Evolutionary conservation across 2,797 vertebrate genomes (phyloP), one percentile per base, ranked within the genome.

Genomic region (Calcarius lapponicus): DNA sequence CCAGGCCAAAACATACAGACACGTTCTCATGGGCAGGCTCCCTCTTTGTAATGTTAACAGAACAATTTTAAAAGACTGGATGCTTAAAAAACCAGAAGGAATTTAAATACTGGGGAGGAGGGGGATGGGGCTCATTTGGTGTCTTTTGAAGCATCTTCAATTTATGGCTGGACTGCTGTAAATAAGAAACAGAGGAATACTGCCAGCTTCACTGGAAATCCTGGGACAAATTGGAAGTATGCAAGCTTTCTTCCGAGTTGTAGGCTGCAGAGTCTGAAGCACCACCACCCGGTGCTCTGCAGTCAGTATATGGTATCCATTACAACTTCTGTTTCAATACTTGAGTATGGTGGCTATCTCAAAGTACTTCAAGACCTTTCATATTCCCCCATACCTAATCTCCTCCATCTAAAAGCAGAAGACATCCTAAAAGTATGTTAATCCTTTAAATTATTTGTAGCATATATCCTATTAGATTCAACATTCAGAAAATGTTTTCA

Each of bases 1-100:
- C 93, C 96, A 95, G 94, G 95, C 65, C 92, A 96, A 97, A 96
- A 96, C 86, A 97, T 36, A 97, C 95, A 94, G 75, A 96, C 78
- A 85, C 9, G 51, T 45, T 45, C 71, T 80, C n/a, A 1, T 0
- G 2, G 80, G 80, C 57, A 45, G 56, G 76, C 42, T 81, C 80
- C 34, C 62, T 95, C 96, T 97, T 96, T 97, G 92, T 94, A 69
- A 95, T 95, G 88, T 45, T 86, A 97, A 95, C 22, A 90, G 84
- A 65, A 82, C 42, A 74, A 76, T 94, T 96, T 61, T 67, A 80
- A 87, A 90, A 56, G n/a, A 83, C 4, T 76, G 48, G 34, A 62
- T 53, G 43, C 28, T 67, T 89, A 8, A 94, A 92, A 90, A 70
- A 43, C 19, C 58, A 64, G 60, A 62, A 78, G 70, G 53, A 95